Percentiles rank a stretch among this genome's conserved stretches.
These are phyloP conservation scores for Mallotus villosus DNA, from an alignment of 2,797 vertebrate species.

Conservation along the genomic window DNA sequence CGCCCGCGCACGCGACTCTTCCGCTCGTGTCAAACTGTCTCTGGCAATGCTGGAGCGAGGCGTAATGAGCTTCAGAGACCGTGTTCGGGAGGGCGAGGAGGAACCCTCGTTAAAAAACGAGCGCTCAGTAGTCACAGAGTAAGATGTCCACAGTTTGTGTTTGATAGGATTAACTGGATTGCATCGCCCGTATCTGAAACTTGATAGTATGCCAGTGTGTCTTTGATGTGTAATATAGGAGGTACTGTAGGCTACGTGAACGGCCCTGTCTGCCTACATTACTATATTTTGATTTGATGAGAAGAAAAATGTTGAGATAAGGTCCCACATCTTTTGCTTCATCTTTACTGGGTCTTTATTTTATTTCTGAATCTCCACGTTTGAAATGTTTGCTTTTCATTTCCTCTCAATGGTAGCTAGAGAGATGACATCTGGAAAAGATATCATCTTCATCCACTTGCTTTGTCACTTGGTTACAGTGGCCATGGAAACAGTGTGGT, in stretches of 20 bases:
- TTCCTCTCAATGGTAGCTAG: constrained; percentile 41
- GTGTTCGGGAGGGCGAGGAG: neutral
- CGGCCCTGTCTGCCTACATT: neutral
- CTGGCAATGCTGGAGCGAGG: constrained; percentile 8
- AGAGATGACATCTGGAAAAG: constrained; percentile 58
- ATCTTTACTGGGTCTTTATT: constrained; percentile 18
- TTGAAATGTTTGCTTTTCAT: constrained; percentile 59
- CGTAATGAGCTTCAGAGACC: constrained; percentile 19
- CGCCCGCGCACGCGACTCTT: constrained; percentile 5
- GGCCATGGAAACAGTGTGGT: constrained; percentile 55
- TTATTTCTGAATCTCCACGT: constrained; percentile 31
- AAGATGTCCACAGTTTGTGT: neutral
- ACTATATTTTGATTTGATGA: neutral
- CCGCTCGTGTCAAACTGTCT: constrained; percentile 11
- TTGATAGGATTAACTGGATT: neutral
- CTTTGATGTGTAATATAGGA: neutral
- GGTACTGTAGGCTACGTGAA: neutral
- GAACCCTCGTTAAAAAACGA: neutral
- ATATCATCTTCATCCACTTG: constrained; percentile 44
- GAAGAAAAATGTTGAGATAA: constrained; percentile 9
- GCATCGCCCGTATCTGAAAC: no score
- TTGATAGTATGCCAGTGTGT: no score
- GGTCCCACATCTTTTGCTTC: neutral
- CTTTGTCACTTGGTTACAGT: constrained; percentile 55
- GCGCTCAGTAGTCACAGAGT: neutral